These are phyloP conservation scores for Manis pentadactyla DNA, from an alignment of 2,797 vertebrate species.

Conservation along the genomic window DNA sequence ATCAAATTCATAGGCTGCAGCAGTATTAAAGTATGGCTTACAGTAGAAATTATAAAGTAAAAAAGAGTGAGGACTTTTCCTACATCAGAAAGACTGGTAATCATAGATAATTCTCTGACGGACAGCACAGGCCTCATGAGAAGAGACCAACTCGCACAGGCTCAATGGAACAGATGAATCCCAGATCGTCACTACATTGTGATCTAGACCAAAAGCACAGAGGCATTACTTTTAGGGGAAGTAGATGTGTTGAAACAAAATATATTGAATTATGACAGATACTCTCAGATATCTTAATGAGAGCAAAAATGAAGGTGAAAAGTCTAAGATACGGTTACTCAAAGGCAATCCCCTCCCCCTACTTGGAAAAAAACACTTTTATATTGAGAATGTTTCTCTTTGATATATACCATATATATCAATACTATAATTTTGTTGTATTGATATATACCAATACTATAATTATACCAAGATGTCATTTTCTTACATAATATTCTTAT, in stretches of 20 bases:
- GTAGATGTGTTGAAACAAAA: slow-evolving; percentile 68
- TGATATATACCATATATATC: too few relatives aligned
- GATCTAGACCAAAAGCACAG: slow-evolving; percentile 64
- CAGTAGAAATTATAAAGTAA: slow-evolving; percentile 16
- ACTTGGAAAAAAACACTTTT: background rate
- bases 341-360: background rate
- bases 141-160: slow-evolving; percentile 55
- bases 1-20: slow-evolving; percentile 1
- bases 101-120: slow-evolving; percentile 44
- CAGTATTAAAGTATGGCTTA: background rate
- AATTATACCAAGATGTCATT: background rate
- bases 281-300: slow-evolving; percentile 61
- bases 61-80: slow-evolving; percentile 34
- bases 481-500: background rate
- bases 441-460: too few relatives aligned
- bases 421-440: too few relatives aligned
- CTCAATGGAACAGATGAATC: slow-evolving; percentile 59
- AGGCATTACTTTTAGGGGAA: slow-evolving; percentile 69
- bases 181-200: slow-evolving; percentile 66
- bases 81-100: slow-evolving; percentile 50
- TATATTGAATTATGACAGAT: slow-evolving; percentile 51
- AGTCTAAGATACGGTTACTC: background rate
- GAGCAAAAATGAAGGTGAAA: slow-evolving; percentile 69
- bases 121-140: slow-evolving; percentile 19
- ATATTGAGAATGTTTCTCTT: background rate